Percentiles rank a stretch among this genome's conserved stretches.
Evolutionary conservation across 1,140 invertebrate genomes (phyloP).

Genomic region (Drosophila pruinosa): DNA sequence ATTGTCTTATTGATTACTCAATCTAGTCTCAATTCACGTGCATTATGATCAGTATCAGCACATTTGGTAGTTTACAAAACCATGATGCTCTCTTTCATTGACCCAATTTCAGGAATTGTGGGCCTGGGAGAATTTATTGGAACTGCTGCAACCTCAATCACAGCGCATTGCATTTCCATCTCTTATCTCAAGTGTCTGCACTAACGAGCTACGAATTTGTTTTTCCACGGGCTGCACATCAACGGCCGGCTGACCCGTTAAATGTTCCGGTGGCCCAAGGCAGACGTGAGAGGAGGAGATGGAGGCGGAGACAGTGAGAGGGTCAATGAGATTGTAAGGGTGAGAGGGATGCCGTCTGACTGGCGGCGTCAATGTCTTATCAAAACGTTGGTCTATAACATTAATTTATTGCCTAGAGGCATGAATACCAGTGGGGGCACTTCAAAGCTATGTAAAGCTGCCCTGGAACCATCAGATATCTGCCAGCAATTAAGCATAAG

Average conservation of each 20-base stretch:
- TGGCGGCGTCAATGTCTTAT: slow-evolving; percentile 76
- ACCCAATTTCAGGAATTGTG: slow-evolving; percentile 24
- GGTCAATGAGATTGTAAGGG: neutral
- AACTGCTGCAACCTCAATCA: slow-evolving; percentile 23
- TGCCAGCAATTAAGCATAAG: slow-evolving; percentile 63
- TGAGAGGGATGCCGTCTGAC: slow-evolving; percentile 25
- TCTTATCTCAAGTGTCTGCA: slow-evolving; percentile 72
- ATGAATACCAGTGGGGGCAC: slow-evolving; percentile 35
- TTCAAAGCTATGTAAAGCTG: slow-evolving; percentile 52
- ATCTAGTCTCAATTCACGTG: slow-evolving; percentile 22
- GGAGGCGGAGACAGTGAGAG: neutral
- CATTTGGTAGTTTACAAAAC: slow-evolving; percentile 19
- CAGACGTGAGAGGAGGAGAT: neutral
- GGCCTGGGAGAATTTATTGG: slow-evolving; percentile 28
- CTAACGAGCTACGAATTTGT: slow-evolving; percentile 76
- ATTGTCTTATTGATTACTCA: slow-evolving; percentile 25
- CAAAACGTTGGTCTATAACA: slow-evolving; percentile 75
- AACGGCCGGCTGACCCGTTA: slow-evolving; percentile 69
- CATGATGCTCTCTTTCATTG: slow-evolving; percentile 31
- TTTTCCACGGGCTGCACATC: slow-evolving; percentile 51
- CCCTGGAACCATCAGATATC: slow-evolving; percentile 53
- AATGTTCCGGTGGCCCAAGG: slow-evolving; percentile 67
- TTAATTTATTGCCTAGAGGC: slow-evolving; percentile 66
- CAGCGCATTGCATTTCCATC: slow-evolving; percentile 40
- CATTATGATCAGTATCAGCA: slow-evolving; percentile 23